Evolutionary conservation across 2,888 invertebrate genomes (phyloP).

Genomic region (Dastarcus helophoroides): DNA sequence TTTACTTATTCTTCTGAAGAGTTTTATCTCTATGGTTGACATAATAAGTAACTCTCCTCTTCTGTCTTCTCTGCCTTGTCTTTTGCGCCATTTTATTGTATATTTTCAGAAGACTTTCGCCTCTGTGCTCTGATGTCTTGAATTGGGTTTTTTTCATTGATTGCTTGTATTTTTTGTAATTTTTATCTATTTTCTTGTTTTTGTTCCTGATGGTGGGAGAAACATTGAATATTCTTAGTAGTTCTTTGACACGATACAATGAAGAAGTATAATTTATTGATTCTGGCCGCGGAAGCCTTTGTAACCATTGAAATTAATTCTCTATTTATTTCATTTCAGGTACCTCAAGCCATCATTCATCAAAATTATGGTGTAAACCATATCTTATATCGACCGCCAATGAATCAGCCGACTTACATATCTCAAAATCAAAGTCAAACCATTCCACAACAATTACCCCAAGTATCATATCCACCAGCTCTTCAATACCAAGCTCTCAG

Average conservation of each 20-base stretch:
- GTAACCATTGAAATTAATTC: conserved; percentile 1
- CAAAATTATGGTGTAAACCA: conserved; percentile 33
- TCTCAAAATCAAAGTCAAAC: conserved; percentile 11
- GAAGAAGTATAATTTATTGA: conserved; percentile 27
- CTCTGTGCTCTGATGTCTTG: too few species aligned
- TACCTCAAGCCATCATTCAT: conserved; percentile 32
- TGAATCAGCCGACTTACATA: conserved; percentile 20
- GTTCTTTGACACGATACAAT: conserved; percentile 23
- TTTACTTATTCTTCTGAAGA: too few species aligned
- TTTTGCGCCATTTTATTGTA: too few species aligned
- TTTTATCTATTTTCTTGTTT: too few species aligned
- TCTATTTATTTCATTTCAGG: conserved; percentile 17
- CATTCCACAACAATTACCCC: conserved; percentile 16
- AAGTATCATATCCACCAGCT: conserved; percentile 24
- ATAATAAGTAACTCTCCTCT: too few species aligned
- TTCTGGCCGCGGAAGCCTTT: conserved; percentile 16
- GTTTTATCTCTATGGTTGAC: too few species aligned
- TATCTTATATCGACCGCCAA: conserved; percentile 21
- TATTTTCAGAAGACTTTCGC: too few species aligned
- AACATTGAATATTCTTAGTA: too few species aligned
- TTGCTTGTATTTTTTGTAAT: too few species aligned
- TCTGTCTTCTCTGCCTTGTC: too few species aligned
- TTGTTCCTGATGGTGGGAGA: conserved; percentile 7
- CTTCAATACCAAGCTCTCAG: conserved; percentile 32
- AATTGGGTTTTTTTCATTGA: too few species aligned